These are phyloP conservation scores for Benitochromis conjunctus DNA, from an alignment of 2,113 vertebrate species.

Conservation along the genomic window DNA sequence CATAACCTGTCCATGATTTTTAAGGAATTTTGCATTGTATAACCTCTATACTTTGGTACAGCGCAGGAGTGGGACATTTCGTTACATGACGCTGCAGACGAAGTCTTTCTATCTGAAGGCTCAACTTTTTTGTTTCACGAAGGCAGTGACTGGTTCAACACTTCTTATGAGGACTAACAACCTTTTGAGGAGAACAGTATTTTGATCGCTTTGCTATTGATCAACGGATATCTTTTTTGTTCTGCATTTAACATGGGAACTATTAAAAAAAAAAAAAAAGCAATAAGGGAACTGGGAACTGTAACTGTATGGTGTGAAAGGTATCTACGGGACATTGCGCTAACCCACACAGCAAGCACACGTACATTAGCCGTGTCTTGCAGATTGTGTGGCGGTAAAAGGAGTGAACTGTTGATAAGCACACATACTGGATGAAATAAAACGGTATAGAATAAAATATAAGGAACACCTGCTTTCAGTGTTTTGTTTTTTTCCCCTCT, in stretches of 20 bases:
- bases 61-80: constrained; percentile 36
- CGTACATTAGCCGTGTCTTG: constrained; percentile 20
- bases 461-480: constrained; percentile 33
- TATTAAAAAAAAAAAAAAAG: constrained; percentile 49
- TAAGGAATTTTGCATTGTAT: constrained; percentile 49
- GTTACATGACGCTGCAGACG: constrained; percentile 10
- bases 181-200: constrained; percentile 53
- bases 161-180: constrained; percentile 39
- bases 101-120: constrained; percentile 53
- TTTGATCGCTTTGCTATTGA: constrained; percentile 67
- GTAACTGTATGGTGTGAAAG: constrained; percentile 47
- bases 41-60: constrained; percentile 41
- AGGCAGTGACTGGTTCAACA: constrained; percentile 39
- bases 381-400: constrained; percentile 29
- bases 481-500: not conserved
- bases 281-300: constrained; percentile 73
- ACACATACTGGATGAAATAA: constrained; percentile 75
- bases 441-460: constrained; percentile 73
- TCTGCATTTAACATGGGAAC: constrained; percentile 62
- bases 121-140: constrained; percentile 38
- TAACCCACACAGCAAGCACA: constrained; percentile 13
- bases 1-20: constrained; percentile 58
- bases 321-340: constrained; percentile 30
- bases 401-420: constrained; percentile 69
- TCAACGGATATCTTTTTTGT: constrained; percentile 66